Conservation (phyloP, 1,140 invertebrate species). For the Eubasilissa regina region DNA sequence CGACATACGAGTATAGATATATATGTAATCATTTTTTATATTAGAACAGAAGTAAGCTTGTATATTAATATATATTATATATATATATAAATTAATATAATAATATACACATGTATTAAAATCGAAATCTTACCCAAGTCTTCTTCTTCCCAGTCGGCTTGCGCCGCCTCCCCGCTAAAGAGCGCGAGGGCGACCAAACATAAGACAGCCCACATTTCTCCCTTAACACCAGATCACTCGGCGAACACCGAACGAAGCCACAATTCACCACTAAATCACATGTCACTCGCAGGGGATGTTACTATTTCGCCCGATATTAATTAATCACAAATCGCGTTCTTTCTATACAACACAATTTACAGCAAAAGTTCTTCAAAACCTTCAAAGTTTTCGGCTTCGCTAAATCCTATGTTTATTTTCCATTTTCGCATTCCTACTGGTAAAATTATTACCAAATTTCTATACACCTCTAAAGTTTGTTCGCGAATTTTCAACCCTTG, state of each 20-base stretch:
- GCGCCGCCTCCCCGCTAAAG: constrained; percentile 16
- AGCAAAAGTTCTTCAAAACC: constrained; percentile 43
- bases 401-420: constrained; percentile 33
- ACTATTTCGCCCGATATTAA: constrained; percentile 39
- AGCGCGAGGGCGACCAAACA: constrained; percentile 41
- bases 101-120: no score
- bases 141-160: constrained; percentile 56
- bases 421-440: constrained; percentile 19
- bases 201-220: constrained; percentile 29
- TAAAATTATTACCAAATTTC: constrained; percentile 30
- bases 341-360: constrained; percentile 27
- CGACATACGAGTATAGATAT: no score
- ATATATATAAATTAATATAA: no score
- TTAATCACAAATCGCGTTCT: constrained; percentile 54
- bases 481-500: not conserved
- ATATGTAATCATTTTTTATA: no score
- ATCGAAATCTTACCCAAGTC: constrained; percentile 51
- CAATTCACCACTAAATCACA: constrained; percentile 47
- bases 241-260: constrained; percentile 11
- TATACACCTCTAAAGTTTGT: constrained; percentile 40
- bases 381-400: constrained; percentile 44
- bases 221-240: constrained; percentile 22
- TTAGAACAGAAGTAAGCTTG: no score
- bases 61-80: no score
- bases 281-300: constrained; percentile 3